These are phyloP conservation scores for Thamnophis sirtalis DNA, from an alignment of 2,113 vertebrate species.

Conservation along the genomic window DNA sequence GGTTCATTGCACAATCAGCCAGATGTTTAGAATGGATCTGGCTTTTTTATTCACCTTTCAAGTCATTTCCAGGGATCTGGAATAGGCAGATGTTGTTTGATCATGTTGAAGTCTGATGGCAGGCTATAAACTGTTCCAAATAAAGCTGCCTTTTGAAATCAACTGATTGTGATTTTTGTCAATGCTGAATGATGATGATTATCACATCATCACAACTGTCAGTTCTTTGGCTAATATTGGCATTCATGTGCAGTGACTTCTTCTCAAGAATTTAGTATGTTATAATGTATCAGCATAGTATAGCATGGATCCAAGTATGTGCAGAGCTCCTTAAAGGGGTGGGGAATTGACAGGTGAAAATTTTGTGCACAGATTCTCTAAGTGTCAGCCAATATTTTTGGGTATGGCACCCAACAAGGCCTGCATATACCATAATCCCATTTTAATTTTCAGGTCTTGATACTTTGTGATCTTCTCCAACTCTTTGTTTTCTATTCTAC, in stretches of 20 bases:
- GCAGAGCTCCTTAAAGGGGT: too few relatives aligned
- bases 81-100: neutral
- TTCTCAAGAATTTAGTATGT: neutral
- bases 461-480: neutral
- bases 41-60: neutral
- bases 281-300: neutral
- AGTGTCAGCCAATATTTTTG: neutral
- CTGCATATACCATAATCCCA: neutral
- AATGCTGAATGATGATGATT: neutral
- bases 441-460: neutral
- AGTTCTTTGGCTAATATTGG: neutral
- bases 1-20: neutral
- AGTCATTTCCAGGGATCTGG: neutral
- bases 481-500: neutral
- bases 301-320: neutral
- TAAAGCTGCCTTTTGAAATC: neutral
- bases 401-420: neutral
- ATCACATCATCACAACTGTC: neutral
- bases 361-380: neutral
- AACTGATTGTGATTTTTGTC: neutral
- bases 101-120: neutral
- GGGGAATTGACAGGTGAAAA: neutral
- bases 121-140: neutral
- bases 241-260: neutral
- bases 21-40: neutral